Evolutionary conservation across 2,888 invertebrate genomes (phyloP).

Genomic region (Autographa gamma): DNA sequence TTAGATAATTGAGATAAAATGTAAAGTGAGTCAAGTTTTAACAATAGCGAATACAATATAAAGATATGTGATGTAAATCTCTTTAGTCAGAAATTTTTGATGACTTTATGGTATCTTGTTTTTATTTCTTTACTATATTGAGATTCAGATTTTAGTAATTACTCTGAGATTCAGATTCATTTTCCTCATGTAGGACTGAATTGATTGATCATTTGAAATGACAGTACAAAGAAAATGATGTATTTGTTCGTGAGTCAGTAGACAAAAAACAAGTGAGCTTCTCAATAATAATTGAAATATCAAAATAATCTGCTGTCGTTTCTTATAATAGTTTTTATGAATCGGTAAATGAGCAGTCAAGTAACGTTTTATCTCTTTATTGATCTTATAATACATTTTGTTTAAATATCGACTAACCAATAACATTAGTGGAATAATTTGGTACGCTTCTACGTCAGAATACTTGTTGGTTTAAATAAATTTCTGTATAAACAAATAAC

Average conservation of each 20-base stretch:
- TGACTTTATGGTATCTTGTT: too few species aligned
- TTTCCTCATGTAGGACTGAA: not conserved
- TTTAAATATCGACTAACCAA: conserved; percentile 24
- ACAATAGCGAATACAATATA: not conserved
- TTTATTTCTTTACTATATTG: too few species aligned
- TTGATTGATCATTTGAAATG: not conserved
- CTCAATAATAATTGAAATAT: conserved; percentile 8
- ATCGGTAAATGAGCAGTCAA: conserved; percentile 36
- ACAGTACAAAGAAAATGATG: not conserved
- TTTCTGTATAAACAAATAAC: conserved; percentile 24
- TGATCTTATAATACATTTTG: conserved; percentile 36
- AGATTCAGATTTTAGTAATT: too few species aligned
- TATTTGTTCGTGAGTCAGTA: not conserved
- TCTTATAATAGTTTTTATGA: conserved; percentile 25
- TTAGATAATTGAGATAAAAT: conserved; percentile 11
- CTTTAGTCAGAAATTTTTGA: too few species aligned
- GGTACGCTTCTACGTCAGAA: conserved; percentile 34
- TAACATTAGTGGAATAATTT: conserved; percentile 28
- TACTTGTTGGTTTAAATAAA: conserved; percentile 20
- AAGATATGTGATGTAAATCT: not conserved
- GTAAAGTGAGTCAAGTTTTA: not conserved
- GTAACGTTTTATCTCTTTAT: conserved; percentile 48
- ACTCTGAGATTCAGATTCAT: not conserved
- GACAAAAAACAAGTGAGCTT: conserved; percentile 12
- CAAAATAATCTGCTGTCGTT: conserved; percentile 11